phyloP scores from a whole-genome alignment of 2,113 vertebrate species.

The Crotalus viridis region DNA sequence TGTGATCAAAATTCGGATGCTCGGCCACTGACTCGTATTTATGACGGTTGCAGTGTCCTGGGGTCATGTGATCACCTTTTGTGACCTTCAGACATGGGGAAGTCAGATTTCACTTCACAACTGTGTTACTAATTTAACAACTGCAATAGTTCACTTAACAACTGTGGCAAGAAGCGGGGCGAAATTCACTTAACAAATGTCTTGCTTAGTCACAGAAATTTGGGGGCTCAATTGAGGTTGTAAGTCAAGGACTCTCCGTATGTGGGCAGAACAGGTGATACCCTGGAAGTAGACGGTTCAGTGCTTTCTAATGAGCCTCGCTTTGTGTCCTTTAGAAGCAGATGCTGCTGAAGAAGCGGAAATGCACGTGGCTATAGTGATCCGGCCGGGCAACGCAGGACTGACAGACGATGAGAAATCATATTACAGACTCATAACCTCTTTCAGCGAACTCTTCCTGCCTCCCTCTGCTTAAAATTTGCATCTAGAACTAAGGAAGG shows the following conservation, averaged over 20 bases:
- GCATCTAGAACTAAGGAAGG: background rate
- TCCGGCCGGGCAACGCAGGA: constrained; percentile 90
- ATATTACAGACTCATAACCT: constrained; percentile 81
- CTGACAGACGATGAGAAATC: constrained; percentile 88
- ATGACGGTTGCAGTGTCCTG: no score
- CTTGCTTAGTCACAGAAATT: no score
- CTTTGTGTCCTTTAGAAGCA: constrained; percentile 79
- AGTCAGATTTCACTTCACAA: no score
- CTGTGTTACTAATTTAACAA: no score
- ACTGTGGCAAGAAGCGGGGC: no score
- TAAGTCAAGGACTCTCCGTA: background rate
- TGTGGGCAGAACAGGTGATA: background rate
- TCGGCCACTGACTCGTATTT: no score
- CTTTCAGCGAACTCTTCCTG: constrained; percentile 85
- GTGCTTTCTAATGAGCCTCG: background rate
- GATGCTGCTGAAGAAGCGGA: constrained; percentile 87
- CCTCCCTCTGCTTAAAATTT: constrained; percentile 69
- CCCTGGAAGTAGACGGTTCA: background rate
- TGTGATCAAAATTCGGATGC: no score
- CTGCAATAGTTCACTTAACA: no score
- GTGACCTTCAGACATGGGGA: no score
- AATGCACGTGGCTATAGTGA: constrained; percentile 84
- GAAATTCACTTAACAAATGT: no score
- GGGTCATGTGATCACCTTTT: no score
- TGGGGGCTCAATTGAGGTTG: no score